Evolutionary conservation across 2,888 invertebrate species (phyloP).

Genomic region (Cheilosia grossa): DNA sequence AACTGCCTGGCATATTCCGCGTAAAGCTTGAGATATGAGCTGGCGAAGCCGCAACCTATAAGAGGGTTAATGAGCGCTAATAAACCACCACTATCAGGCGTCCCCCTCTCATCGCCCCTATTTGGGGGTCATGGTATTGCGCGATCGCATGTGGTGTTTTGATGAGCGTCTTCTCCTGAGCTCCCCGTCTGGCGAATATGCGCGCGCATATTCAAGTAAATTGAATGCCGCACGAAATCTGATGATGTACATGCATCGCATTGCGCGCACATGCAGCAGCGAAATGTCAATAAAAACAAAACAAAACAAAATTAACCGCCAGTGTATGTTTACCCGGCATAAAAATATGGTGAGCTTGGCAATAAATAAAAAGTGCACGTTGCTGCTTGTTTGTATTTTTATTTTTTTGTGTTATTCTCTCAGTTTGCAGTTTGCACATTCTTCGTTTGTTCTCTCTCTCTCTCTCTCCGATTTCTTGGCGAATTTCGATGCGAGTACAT

Average conservation of each 20-base stretch:
- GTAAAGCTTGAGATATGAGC: conserved; percentile 65
- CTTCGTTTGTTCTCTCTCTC: background rate
- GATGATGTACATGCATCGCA: conserved; percentile 54
- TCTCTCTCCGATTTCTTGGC: conserved; percentile 35
- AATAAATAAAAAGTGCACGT: conserved; percentile 49
- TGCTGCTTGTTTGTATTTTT: conserved; percentile 29
- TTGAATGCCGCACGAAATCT: conserved; percentile 57
- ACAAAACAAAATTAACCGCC: conserved; percentile 25
- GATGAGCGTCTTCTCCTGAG: conserved; percentile 2
- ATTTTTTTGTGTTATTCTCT: conserved; percentile 20
- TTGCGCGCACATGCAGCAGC: conserved; percentile 67
- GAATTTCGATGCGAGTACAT: conserved; percentile 54
- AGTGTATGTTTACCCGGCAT: conserved; percentile 62
- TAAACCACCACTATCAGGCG: conserved; percentile 9
- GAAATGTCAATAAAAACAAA: conserved; percentile 46
- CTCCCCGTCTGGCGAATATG: background rate
- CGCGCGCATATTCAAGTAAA: conserved; percentile 42
- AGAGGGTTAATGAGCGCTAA: conserved; percentile 67
- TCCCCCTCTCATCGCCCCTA: background rate
- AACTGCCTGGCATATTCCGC: conserved; percentile 66
- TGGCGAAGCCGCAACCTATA: conserved; percentile 32
- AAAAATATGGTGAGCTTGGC: conserved; percentile 48
- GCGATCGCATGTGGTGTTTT: conserved; percentile 67
- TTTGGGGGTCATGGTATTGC: conserved; percentile 47
- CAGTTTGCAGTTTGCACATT: conserved; percentile 42